These are phyloP conservation scores for Sphenopsis melanotis DNA, from an alignment of 2,797 vertebrate genomes.

Conservation along the genomic window DNA sequence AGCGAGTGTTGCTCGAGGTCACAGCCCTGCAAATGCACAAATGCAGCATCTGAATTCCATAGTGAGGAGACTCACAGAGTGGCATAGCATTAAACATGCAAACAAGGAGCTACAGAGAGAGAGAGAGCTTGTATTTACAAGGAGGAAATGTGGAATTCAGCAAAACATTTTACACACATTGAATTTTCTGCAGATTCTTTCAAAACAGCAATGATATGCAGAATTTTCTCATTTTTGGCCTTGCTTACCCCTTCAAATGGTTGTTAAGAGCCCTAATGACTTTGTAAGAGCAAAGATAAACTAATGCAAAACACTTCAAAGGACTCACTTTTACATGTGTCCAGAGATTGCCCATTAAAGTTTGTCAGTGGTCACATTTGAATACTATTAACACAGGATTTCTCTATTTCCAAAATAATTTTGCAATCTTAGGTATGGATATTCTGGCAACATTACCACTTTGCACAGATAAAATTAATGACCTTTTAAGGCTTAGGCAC, in stretches of 20 bases:
- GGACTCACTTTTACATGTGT: neutral
- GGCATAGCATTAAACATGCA: neutral
- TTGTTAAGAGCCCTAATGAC: neutral
- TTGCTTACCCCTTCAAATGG: neutral
- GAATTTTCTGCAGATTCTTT: neutral
- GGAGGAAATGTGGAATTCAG: neutral
- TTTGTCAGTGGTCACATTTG: neutral
- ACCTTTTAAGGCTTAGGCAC: neutral
- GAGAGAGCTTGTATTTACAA: neutral
- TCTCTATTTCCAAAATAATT: neutral
- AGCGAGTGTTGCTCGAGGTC: neutral
- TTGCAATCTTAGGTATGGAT: neutral
- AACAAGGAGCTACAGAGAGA: neutral
- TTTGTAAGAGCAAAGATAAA: neutral
- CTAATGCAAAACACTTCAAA: neutral
- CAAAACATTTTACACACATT: neutral
- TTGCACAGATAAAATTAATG: neutral
- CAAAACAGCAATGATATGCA: neutral
- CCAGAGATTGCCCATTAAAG: neutral
- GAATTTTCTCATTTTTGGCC: neutral
- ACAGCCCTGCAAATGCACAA: conserved; percentile 1
- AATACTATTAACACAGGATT: neutral
- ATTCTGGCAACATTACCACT: neutral
- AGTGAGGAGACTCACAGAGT: neutral
- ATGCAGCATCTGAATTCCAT: conserved; percentile 15